phyloP scores from a whole-genome alignment of 2,113 vertebrate species.

The Otus sunia region DNA sequence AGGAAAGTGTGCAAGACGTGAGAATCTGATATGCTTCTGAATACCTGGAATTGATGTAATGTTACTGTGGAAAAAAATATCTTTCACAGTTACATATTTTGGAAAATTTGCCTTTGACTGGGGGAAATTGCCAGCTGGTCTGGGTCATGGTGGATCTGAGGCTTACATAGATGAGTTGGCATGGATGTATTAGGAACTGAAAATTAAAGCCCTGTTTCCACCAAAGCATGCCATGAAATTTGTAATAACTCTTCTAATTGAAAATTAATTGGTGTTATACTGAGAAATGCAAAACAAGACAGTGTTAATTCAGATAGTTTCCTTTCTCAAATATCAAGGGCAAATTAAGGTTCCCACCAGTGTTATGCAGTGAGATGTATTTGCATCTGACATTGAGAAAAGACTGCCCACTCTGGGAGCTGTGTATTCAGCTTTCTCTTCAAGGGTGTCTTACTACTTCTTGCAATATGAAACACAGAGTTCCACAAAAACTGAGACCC shows the following conservation, averaged over 20 bases:
- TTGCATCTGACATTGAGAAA: neutral
- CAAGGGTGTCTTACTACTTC: neutral
- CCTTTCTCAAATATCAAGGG: neutral
- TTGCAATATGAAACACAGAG: neutral
- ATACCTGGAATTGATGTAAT: neutral
- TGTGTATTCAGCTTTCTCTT: neutral
- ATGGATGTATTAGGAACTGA: neutral
- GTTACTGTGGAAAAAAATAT: neutral
- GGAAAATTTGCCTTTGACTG: conserved; percentile 35
- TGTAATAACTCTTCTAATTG: conserved; percentile 53
- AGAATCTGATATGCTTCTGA: neutral
- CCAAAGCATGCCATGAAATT: conserved; percentile 32
- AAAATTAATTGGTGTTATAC: conserved; percentile 28
- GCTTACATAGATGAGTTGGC: neutral
- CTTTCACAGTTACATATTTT: neutral
- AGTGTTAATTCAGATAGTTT: neutral
- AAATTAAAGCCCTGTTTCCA: conserved; percentile 37
- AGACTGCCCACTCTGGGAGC: neutral
- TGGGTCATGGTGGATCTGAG: conserved; percentile 14
- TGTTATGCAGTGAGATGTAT: neutral
- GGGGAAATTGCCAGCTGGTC: conserved; percentile 19
- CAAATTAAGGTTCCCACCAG: neutral
- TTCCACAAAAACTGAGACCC: neutral
- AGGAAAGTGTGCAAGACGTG: neutral
- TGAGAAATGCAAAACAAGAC: conserved; percentile 4